Percentiles rank a stretch among this genome's conserved stretches.
phyloP scores from a whole-genome alignment of 2,113 vertebrate genomes.

The Epinephelus lanceolatus region DNA sequence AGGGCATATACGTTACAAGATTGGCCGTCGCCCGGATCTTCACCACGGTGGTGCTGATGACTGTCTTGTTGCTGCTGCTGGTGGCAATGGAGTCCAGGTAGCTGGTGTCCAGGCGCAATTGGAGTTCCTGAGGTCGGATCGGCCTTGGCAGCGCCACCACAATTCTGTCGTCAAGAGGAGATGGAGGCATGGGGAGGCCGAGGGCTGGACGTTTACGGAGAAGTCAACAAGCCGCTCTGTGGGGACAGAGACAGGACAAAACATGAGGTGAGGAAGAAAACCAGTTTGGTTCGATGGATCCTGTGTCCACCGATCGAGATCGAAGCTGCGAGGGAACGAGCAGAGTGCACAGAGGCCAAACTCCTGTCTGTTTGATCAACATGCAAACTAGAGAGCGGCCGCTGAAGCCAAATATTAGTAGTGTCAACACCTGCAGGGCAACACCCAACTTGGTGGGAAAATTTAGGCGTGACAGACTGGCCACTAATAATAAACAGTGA shows the following conservation, averaged over 20 bases:
- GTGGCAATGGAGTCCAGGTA: conserved; percentile 88
- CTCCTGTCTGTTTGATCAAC: conserved; percentile 63
- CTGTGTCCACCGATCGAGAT: background rate
- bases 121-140: conserved; percentile 98
- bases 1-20: conserved; percentile 99
- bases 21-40: conserved; percentile 93
- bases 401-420: conserved; percentile 69
- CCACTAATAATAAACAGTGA: conserved; percentile 70
- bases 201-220: conserved; percentile 89
- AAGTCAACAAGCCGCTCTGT: conserved; percentile 90
- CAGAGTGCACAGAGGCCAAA: conserved; percentile 15
- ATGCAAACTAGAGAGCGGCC: conserved; percentile 52
- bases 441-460: conserved; percentile 71
- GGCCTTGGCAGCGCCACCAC: conserved; percentile 98
- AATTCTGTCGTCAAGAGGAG: conserved; percentile 99
- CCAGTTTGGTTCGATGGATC: background rate
- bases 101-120: conserved; percentile 94
- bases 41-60: conserved; percentile 90
- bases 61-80: conserved; percentile 79
- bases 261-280: background rate
- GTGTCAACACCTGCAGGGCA: conserved; percentile 76
- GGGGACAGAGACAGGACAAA: conserved; percentile 50
- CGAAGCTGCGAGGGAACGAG: conserved; percentile 11
- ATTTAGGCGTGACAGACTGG: conserved; percentile 52
- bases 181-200: conserved; percentile 99